These are phyloP conservation scores for Marmota monax DNA, from an alignment of 2,113 vertebrate genomes.

Conservation along the genomic window DNA sequence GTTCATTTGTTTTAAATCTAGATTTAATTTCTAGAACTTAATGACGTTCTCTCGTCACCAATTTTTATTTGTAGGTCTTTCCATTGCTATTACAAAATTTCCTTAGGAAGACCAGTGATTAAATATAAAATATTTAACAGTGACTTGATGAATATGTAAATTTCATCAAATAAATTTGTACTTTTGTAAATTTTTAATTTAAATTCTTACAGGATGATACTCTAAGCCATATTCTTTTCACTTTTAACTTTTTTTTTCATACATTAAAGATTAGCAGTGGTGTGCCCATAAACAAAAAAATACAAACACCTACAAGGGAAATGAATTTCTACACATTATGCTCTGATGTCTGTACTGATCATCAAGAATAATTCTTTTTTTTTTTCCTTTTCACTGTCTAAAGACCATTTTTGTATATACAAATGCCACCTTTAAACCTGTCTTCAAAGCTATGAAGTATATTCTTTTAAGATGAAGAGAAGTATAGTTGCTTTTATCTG, in stretches of 20 bases:
- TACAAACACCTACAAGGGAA: not conserved
- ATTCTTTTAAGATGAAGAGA: not conserved
- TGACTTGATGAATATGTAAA: slow-evolving; percentile 30
- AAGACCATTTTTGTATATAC: slow-evolving; percentile 5
- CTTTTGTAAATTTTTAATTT: slow-evolving; percentile 25
- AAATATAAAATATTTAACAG: slow-evolving; percentile 17
- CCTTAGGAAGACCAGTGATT: not conserved
- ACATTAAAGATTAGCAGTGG: not conserved
- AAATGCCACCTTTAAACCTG: slow-evolving; percentile 55
- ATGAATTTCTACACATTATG: not conserved
- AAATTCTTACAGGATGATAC: not conserved
- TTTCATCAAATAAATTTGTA: not conserved
- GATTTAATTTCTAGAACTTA: slow-evolving; percentile 46
- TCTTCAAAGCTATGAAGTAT: not conserved
- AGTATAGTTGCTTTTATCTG: slow-evolving; percentile 28
- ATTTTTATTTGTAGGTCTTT: slow-evolving; percentile 28
- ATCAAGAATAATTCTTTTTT: not conserved
- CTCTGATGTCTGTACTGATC: not conserved
- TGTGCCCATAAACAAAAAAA: not conserved
- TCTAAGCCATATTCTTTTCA: not conserved
- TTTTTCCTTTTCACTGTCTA: not conserved
- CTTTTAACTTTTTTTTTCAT: not conserved
- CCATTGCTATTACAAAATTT: slow-evolving; percentile 18
- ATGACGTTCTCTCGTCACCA: not conserved
- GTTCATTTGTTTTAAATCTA: slow-evolving; percentile 31